These are phyloP conservation scores for Gonatopus flavifemur DNA, from an alignment of 1,140 invertebrate genomes.

Conservation along the genomic window DNA sequence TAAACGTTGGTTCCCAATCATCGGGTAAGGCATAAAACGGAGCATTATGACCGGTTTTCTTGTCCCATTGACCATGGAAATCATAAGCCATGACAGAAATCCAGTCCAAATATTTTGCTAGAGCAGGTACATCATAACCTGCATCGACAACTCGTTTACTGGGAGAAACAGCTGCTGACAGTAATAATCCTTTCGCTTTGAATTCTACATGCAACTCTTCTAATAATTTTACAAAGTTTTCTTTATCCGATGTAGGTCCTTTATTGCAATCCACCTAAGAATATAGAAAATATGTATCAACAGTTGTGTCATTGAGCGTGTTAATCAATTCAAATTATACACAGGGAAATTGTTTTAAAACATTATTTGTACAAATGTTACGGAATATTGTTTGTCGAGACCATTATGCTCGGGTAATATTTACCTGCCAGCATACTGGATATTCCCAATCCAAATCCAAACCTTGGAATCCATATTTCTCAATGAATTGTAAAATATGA, in stretches of 20 bases:
- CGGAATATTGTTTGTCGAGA: too few relatives aligned
- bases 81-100: slow-evolving; percentile 91
- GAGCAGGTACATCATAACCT: slow-evolving; percentile 66
- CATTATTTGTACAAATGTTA: too few relatives aligned
- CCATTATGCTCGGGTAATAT: too few relatives aligned
- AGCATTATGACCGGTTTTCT: slow-evolving; percentile 83
- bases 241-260: slow-evolving; percentile 75
- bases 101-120: slow-evolving; percentile 66
- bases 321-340: too few relatives aligned
- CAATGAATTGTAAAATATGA: slow-evolving; percentile 60
- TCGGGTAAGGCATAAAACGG: slow-evolving; percentile 76
- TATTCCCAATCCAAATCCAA: slow-evolving; percentile 71
- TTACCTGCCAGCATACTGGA: slow-evolving; percentile 66
- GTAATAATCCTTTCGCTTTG: slow-evolving; percentile 67
- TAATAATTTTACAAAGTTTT: slow-evolving; percentile 71
- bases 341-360: too few relatives aligned
- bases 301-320: too few relatives aligned
- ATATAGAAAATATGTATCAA: not conserved
- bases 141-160: slow-evolving; percentile 78
- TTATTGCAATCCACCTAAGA: slow-evolving; percentile 73
- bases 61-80: slow-evolving; percentile 89
- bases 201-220: slow-evolving; percentile 73
- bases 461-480: slow-evolving; percentile 64
- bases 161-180: slow-evolving; percentile 83
- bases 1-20: slow-evolving; percentile 74